Percentiles rank a stretch among this genome's conserved stretches.
These are phyloP conservation scores for Acanthosepion esculentum DNA, from an alignment of 2,888 invertebrate species.

Conservation along the genomic window DNA sequence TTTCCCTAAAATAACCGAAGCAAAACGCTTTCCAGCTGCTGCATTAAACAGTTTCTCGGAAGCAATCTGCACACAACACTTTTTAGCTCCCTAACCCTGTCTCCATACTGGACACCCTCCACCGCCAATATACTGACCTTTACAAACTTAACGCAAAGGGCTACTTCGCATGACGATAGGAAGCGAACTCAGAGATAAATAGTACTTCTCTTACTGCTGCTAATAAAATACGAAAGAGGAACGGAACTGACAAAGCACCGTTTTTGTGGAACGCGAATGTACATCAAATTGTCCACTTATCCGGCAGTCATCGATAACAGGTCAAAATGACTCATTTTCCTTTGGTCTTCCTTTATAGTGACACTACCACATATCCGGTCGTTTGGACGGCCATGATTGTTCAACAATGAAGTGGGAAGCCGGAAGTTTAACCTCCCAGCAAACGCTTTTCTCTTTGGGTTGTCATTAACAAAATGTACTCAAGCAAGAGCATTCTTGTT, in stretches of 20 bases:
- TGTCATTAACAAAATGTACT: neutral
- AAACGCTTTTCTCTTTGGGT: neutral
- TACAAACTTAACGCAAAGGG: neutral
- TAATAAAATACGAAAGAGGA: neutral
- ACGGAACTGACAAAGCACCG: neutral
- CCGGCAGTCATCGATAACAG: neutral
- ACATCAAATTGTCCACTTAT: neutral
- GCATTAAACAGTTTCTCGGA: neutral
- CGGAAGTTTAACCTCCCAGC: neutral
- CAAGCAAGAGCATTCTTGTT: neutral
- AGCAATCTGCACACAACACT: neutral
- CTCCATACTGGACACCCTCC: neutral
- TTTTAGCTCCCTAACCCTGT: neutral
- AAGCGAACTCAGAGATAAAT: neutral
- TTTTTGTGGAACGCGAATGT: neutral
- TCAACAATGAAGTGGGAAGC: neutral
- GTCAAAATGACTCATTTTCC: neutral
- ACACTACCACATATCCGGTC: neutral
- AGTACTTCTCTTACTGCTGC: neutral
- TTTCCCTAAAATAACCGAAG: neutral
- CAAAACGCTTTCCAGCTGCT: neutral
- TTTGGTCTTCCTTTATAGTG: neutral
- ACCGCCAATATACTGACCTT: neutral
- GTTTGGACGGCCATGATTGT: neutral
- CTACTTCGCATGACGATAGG: neutral